A percentile compares a stretch with the other conserved stretches of the same genome.
Conservation (phyloP, 1,140 invertebrate genomes). For the Copidosoma floridanum region DNA sequence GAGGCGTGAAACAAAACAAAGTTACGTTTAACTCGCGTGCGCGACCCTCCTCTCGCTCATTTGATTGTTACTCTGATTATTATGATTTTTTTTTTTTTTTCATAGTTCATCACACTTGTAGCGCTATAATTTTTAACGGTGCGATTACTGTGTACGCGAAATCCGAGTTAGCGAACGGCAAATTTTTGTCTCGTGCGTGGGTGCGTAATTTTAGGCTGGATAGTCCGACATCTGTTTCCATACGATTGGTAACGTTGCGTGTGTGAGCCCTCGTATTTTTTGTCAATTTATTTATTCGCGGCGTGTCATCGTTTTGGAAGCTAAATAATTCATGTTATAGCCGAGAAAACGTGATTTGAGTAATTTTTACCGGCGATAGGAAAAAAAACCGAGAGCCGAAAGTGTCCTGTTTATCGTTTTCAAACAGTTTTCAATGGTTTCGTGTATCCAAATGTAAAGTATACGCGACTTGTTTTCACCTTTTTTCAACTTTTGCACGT, state of each 20-base stretch:
- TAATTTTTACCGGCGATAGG: no score
- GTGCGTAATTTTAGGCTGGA: conserved; percentile 6
- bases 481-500: not conserved
- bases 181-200: not conserved
- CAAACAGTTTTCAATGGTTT: conserved; percentile 5
- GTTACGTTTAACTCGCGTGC: not conserved
- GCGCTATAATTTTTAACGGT: no score
- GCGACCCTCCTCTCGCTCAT: not conserved
- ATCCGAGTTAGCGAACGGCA: not conserved
- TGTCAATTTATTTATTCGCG: conserved; percentile 15
- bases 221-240: no score
- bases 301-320: conserved; percentile 22
- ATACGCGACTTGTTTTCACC: conserved; percentile 9
- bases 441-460: conserved; percentile 12
- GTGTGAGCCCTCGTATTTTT: conserved; percentile 11
- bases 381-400: conserved; percentile 1
- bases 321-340: conserved; percentile 28
- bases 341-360: no score
- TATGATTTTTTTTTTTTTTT: not conserved
- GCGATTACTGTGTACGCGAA: conserved; percentile 1
- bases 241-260: not conserved
- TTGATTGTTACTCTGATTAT: no score
- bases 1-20: not conserved
- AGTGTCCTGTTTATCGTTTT: conserved; percentile 15
- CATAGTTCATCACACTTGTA: no score